These are phyloP conservation scores for Mythimna pallens DNA, from an alignment of 2,888 invertebrate genomes.

Conservation along the genomic window DNA sequence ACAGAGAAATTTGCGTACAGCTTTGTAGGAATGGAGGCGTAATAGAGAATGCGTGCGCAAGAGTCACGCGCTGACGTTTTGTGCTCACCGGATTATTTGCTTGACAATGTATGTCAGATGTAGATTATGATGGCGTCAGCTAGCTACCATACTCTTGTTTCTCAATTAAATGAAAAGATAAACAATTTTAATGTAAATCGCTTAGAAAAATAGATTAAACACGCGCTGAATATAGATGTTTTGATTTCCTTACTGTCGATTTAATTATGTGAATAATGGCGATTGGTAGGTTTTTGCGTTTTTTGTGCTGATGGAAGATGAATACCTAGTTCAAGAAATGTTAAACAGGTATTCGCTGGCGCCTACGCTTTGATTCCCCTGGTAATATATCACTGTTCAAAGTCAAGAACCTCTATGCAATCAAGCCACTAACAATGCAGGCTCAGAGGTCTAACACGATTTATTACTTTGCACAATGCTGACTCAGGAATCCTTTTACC, in stretches of 20 bases:
- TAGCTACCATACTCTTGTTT: slow-evolving; percentile 9
- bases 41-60: slow-evolving; percentile 63
- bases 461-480: slow-evolving; percentile 49
- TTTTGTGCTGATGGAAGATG: slow-evolving; percentile 13
- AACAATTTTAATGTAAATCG: slow-evolving; percentile 18
- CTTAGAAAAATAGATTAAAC: slow-evolving; percentile 1
- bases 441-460: slow-evolving; percentile 34
- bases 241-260: slow-evolving; percentile 32
- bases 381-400: slow-evolving; percentile 42
- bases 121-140: slow-evolving; percentile 47
- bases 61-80: slow-evolving; percentile 62
- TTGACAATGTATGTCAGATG: slow-evolving; percentile 64
- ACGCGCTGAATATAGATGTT: background rate
- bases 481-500: slow-evolving; percentile 42
- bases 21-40: slow-evolving; percentile 53
- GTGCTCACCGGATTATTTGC: slow-evolving; percentile 56
- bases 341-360: slow-evolving; percentile 16
- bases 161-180: slow-evolving; percentile 35
- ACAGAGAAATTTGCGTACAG: slow-evolving; percentile 62
- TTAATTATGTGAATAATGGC: slow-evolving; percentile 28
- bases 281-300: slow-evolving; percentile 15
- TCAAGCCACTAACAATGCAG: slow-evolving; percentile 40
- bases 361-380: slow-evolving; percentile 36
- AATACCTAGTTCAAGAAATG: slow-evolving; percentile 33
- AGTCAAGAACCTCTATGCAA: slow-evolving; percentile 38